A percentile compares a stretch with the other conserved stretches of the same genome.
Evolutionary conservation across 2,797 vertebrate species (phyloP).

Genomic region (Lacerta bilineata): DNA sequence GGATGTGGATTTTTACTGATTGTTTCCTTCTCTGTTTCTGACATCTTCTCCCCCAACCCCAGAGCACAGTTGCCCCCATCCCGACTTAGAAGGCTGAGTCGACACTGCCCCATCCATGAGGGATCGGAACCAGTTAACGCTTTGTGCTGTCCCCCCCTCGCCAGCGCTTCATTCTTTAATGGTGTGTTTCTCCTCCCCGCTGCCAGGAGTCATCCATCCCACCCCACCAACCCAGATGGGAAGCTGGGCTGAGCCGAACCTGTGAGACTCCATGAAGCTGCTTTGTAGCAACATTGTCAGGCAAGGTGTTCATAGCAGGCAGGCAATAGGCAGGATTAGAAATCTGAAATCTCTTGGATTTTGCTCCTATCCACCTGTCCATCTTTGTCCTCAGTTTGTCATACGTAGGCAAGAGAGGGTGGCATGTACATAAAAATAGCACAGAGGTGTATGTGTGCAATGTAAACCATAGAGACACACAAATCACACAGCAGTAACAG

Average conservation of each 20-base stretch:
- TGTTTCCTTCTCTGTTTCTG: constrained; percentile 54
- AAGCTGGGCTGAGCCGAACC: constrained; percentile 49
- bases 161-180: constrained; percentile 55
- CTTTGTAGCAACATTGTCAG: constrained; percentile 38
- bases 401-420: not conserved
- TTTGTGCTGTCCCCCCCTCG: constrained; percentile 53
- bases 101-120: constrained; percentile 52
- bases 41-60: constrained; percentile 54
- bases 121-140: constrained; percentile 56
- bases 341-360: not conserved
- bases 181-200: constrained; percentile 53
- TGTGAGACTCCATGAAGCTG: constrained; percentile 50
- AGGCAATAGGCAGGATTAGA: constrained; percentile 7
- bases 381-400: not conserved
- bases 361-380: not conserved
- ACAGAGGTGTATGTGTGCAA: not conserved
- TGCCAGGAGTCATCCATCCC: constrained; percentile 53
- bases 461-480: not conserved
- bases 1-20: constrained; percentile 53
- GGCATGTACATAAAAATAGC: not conserved
- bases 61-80: constrained; percentile 53
- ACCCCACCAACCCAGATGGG: constrained; percentile 46
- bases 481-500: not conserved
- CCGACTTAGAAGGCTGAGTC: constrained; percentile 53
- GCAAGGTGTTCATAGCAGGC: constrained; percentile 26